Conservation (phyloP, 2,797 vertebrate species). For the Leuciscus waleckii region DNA sequence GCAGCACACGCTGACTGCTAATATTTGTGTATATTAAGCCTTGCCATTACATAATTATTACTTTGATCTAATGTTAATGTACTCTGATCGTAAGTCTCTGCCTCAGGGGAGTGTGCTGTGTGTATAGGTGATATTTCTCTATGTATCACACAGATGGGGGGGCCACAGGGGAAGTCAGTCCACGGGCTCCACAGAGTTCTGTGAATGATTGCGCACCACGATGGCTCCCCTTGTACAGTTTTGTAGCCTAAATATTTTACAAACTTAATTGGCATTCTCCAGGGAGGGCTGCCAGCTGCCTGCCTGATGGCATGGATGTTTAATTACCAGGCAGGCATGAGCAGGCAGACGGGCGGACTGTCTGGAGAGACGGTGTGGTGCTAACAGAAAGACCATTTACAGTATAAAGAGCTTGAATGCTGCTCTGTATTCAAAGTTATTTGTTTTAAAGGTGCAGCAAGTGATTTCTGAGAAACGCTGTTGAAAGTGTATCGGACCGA, state of each 20-base stretch:
- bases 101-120: constrained; percentile 67
- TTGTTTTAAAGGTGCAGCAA: not conserved
- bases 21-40: constrained; percentile 54
- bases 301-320: constrained; percentile 81
- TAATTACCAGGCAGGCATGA: constrained; percentile 79
- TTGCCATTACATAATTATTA: constrained; percentile 79
- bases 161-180: constrained; percentile 67
- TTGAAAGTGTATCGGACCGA: not conserved
- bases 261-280: constrained; percentile 87
- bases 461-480: not conserved
- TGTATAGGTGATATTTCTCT: constrained; percentile 72
- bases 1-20: constrained; percentile 45
- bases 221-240: constrained; percentile 82
- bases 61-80: constrained; percentile 82
- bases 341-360: constrained; percentile 74
- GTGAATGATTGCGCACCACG: constrained; percentile 72
- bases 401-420: constrained; percentile 31
- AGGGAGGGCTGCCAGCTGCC: constrained; percentile 83
- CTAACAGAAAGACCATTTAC: constrained; percentile 55
- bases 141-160: constrained; percentile 76
- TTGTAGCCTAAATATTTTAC: constrained; percentile 89
- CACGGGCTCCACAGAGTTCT: constrained; percentile 74
- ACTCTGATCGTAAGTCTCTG: constrained; percentile 76
- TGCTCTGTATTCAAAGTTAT: not conserved
- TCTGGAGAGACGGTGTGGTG: constrained; percentile 70